phyloP scores from a whole-genome alignment of 1,140 invertebrate species.

The Drosophila obscura region DNA sequence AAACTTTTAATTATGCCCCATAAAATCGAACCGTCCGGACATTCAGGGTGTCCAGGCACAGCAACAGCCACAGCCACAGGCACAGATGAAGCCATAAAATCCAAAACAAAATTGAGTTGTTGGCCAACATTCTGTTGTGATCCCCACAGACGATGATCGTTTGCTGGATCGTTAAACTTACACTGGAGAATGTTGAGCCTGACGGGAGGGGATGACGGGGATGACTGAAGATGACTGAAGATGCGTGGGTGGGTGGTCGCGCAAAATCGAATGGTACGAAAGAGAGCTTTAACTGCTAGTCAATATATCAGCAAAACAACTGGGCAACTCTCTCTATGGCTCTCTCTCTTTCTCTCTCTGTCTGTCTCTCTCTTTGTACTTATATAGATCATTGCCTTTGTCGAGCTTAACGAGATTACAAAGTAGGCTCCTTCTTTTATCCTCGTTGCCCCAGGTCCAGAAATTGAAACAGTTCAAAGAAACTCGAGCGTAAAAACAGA shows the following conservation, averaged over 20 bases:
- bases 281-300: no score
- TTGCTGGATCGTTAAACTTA: slow-evolving; percentile 38
- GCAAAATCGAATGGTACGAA: no score
- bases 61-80: not conserved
- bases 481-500: slow-evolving; percentile 64
- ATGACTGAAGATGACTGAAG: not conserved
- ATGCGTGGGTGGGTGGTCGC: no score
- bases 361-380: slow-evolving; percentile 1
- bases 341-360: not conserved
- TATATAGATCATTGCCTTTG: slow-evolving; percentile 33
- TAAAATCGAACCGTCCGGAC: slow-evolving; percentile 20
- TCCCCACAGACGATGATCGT: slow-evolving; percentile 15
- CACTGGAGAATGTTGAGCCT: not conserved
- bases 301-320: not conserved
- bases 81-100: slow-evolving; percentile 50
- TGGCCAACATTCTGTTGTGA: slow-evolving; percentile 16
- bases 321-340: no score
- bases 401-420: slow-evolving; percentile 45
- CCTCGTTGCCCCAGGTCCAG: slow-evolving; percentile 1
- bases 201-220: no score
- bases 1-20: slow-evolving; percentile 64
- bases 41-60: not conserved
- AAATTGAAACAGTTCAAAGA: slow-evolving; percentile 53
- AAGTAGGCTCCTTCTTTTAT: slow-evolving; percentile 19
- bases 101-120: slow-evolving; percentile 45